Evolutionary conservation across 2,888 invertebrate species (phyloP), one percentile per base, ranked within the genome.

Genomic region (Drosophila atripex): DNA sequence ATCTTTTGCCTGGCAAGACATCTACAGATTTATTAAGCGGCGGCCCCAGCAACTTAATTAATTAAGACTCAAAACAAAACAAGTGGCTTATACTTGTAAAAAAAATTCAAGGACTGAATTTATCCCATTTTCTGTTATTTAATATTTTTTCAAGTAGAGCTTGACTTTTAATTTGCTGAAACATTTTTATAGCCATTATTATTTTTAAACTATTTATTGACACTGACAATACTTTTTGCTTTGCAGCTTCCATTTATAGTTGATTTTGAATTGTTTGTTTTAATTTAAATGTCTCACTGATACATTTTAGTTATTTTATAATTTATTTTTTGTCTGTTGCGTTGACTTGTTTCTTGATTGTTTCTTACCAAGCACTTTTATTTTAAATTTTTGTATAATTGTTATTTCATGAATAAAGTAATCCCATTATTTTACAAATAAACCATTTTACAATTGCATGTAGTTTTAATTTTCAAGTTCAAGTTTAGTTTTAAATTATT

Each of bases 1-100:
- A 71, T 71, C 38, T 46, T 64, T 23, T n/a, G 32, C 28, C 50
- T 14, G 51, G 39, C 65, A 30, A 64, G 64, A 71, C 71, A 30
- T 52, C 47, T 52, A 23, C 50, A 45, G 52, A 61, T 69, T 52
- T 47, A 70, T 63, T 70, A 38, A 28, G 39, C 50, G 39, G 38
- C 49, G 43, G 41, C 32, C 47, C 39, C 21, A 49, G 51, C 51
- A 65, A 56, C 64, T 71, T 71, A 71, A 71, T 71, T 71, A 71
- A 71, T 64, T 53, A 71, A 14, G 38, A 56, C 32, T 56, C 71
- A 56, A 53, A 39, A 56, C 71, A 56, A 53, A 39, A 56, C 47
- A 56, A 69, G 71, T 52, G 55, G 55, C 49, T 56, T 39, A 41
- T 38, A 69, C 38, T 69, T 35, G n/a, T 35, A 35, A 35, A 35